A percentile compares a stretch with the other conserved stretches of the same genome.
Evolutionary conservation across 2,888 invertebrate genomes (phyloP).

Genomic region (Erebia palarica): DNA sequence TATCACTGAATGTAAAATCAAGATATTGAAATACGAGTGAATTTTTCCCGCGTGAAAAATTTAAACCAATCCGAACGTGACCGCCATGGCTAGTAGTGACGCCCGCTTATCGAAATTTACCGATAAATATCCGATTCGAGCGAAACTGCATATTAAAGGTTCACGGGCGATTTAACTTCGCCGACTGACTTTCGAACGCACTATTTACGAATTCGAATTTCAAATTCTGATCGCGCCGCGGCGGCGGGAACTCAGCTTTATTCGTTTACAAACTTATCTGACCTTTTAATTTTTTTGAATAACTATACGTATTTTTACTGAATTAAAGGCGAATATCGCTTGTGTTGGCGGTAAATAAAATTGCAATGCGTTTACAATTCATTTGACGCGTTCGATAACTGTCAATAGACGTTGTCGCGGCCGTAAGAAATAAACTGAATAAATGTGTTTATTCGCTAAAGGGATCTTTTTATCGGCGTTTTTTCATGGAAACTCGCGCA

Average conservation of each 20-base stretch:
- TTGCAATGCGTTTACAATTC: conserved; percentile 54
- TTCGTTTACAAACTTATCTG: conserved; percentile 55
- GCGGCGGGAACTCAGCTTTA: conserved; percentile 65
- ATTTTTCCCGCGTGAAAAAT: conserved; percentile 57
- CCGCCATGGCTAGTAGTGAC: conserved; percentile 52
- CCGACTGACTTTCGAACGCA: conserved; percentile 58
- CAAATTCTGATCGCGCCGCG: conserved; percentile 67
- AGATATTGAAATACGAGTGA: conserved; percentile 25
- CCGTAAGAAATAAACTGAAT: conserved; percentile 65
- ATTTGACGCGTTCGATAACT: conserved; percentile 69
- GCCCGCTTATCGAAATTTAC: conserved; percentile 63
- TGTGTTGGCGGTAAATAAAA: conserved; percentile 4
- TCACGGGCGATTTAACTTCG: conserved; percentile 74
- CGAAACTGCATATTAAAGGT: conserved; percentile 67
- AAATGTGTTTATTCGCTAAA: conserved; percentile 66
- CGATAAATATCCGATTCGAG: conserved; percentile 65
- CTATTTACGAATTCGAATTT: conserved; percentile 67
- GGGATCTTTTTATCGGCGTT: conserved; percentile 58
- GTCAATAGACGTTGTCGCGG: conserved; percentile 60
- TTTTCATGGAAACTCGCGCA: conserved; percentile 66
- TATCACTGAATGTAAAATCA: conserved; percentile 12
- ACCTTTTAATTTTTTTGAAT: conserved; percentile 29
- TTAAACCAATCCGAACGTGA: conserved; percentile 67
- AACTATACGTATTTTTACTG: conserved; percentile 39
- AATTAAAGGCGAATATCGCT: conserved; percentile 34